A percentile compares a stretch with the other conserved stretches of the same genome.
Evolutionary conservation across 2,797 vertebrate species (phyloP).

Genomic region (Odontamblyopus rebecca): DNA sequence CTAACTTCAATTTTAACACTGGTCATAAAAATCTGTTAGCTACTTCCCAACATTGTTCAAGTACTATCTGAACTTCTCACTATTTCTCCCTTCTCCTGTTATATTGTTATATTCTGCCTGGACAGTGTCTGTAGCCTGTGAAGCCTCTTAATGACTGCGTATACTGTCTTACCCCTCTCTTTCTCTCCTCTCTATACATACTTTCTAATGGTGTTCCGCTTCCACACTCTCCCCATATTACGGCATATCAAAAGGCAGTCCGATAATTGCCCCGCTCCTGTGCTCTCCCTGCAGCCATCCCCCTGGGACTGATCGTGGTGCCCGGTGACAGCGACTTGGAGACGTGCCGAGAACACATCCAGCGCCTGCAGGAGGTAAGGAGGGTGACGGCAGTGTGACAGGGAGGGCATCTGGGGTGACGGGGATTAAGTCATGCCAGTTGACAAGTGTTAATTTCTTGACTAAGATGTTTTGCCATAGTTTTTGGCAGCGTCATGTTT

Average conservation of each 20-base stretch:
- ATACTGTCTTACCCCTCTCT: neutral
- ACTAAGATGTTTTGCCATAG: too few species aligned
- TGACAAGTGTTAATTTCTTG: neutral
- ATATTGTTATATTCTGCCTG: neutral
- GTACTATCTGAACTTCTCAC: neutral
- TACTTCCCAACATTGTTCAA: neutral
- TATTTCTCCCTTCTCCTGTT: neutral
- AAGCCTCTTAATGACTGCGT: conserved; percentile 6
- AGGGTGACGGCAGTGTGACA: conserved; percentile 1
- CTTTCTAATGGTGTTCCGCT: conserved; percentile 1
- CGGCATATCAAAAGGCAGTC: conserved; percentile 44
- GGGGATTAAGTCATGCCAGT: neutral
- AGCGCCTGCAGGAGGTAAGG: conserved; percentile 90
- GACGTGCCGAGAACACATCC: conserved; percentile 88
- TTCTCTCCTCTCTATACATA: neutral
- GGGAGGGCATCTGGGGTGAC: neutral
- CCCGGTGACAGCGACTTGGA: conserved; percentile 94
- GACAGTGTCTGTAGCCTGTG: neutral
- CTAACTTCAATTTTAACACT: neutral
- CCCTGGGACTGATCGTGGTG: conserved; percentile 90
- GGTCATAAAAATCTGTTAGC: neutral
- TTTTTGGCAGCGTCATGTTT: too few species aligned
- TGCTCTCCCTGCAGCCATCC: conserved; percentile 84
- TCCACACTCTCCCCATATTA: conserved; percentile 5
- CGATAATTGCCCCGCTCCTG: conserved; percentile 61